Base-by-base conservation (phyloP, 1,140 invertebrate species). In the Bombus picipes region DNA sequence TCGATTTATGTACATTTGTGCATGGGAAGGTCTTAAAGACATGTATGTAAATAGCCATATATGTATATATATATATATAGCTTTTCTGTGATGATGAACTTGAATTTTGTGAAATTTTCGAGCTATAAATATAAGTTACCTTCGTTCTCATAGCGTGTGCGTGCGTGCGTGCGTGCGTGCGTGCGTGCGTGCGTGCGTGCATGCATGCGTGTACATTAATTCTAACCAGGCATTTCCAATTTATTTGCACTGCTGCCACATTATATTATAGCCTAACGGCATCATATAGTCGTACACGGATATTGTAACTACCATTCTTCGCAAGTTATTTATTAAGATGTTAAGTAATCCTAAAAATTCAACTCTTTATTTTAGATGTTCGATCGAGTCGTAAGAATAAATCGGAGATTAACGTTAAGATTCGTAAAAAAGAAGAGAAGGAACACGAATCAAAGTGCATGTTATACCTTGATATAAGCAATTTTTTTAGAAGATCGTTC, bases 51-150 rank as follows among this genome's bases (percentile, higher is more conserved):
- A 89, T 80, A 87, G 71, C 37, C 72, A 76, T 81, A 59, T 66
- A 75, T 77, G 34, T 68, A 77, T 80, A 70, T 76, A 86, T 80
- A 70, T 76, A 86, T 59, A 77, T 84, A 89, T 85, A 92, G 87
- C 90, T 92, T 93, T 90, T 91, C 92, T 93, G 91, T 92, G 92
- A 93, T 93, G 89, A 90, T 87, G 89, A 88, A 90, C 77, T 83
- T 90, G 80, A 89, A 86, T 91, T 87, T 87, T 89, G 73, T 82
- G 90, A 78, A 88, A 81, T 87, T 82, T 83, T 76, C 79, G 65
- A 85, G 77, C 72, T 90, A 81, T 70, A 65, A 79, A 89, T 90
- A 89, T 90, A 90, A 86, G 87, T 80, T 75, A 90, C 66, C 78
- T 83, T 62, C 83, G 86, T 86, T 89, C 59, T 65, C 81, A 88